Evolutionary conservation across 2,888 invertebrate species (phyloP).

Genomic region (Nezara viridula): DNA sequence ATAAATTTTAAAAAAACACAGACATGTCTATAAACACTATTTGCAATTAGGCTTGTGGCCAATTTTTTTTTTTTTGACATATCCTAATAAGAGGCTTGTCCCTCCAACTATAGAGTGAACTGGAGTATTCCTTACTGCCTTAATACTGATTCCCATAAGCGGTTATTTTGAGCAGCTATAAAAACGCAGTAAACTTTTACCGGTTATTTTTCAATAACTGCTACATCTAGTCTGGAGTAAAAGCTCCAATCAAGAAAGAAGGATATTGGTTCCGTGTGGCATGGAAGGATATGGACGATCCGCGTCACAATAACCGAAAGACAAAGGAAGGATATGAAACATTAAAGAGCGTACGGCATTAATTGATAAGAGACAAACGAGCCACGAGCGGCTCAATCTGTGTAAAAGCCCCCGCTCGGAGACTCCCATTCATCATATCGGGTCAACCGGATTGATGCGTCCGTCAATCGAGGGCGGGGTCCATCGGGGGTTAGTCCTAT

Average conservation of each 20-base stretch:
- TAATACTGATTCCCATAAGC: too few relatives aligned
- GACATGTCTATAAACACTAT: too few relatives aligned
- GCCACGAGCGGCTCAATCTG: conserved; percentile 35
- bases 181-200: too few relatives aligned
- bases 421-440: conserved; percentile 58
- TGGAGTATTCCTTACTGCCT: too few relatives aligned
- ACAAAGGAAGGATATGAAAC: conserved; percentile 49
- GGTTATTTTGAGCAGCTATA: too few relatives aligned
- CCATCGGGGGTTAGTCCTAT: conserved; percentile 42
- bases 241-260: neutral
- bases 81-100: too few relatives aligned
- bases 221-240: neutral
- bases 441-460: conserved; percentile 59
- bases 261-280: neutral
- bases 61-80: too few relatives aligned
- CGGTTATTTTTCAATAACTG: too few relatives aligned
- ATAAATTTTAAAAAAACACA: too few relatives aligned
- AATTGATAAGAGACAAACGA: conserved; percentile 57
- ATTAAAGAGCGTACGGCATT: neutral
- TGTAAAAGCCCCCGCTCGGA: conserved; percentile 45
- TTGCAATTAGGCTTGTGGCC: too few relatives aligned
- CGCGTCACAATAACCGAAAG: conserved; percentile 21
- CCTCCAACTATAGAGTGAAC: too few relatives aligned
- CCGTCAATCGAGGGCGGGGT: conserved; percentile 54
- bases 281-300: neutral